phyloP scores from a whole-genome alignment of 2,888 invertebrate genomes.

The Sesamia inferens region DNA sequence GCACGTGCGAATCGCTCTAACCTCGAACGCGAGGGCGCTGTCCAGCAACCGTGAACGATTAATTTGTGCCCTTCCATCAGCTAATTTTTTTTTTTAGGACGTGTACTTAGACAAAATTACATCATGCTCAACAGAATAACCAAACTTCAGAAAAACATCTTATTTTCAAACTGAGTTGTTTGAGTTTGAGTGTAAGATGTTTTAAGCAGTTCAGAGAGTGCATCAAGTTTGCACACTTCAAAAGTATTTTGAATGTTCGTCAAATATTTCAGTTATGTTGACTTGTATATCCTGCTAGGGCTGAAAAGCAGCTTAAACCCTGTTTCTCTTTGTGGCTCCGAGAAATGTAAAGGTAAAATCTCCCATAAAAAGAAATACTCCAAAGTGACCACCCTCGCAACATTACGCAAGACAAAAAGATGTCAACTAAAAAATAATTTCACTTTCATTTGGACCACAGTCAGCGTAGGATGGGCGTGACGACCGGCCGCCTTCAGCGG shows the following conservation, averaged over 20 bases:
- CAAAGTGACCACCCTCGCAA: slow-evolving; percentile 46
- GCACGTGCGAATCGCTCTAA: slow-evolving; percentile 71
- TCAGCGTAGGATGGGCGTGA: slow-evolving; percentile 84
- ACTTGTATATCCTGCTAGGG: slow-evolving; percentile 6
- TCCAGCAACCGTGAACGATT: slow-evolving; percentile 78
- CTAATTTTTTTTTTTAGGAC: slow-evolving; percentile 24
- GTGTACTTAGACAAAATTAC: slow-evolving; percentile 15
- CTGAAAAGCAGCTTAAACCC: slow-evolving; percentile 27
- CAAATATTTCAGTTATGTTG: slow-evolving; percentile 5
- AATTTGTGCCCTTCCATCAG: slow-evolving; percentile 70
- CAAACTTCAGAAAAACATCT: neutral
- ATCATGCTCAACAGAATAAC: slow-evolving; percentile 6
- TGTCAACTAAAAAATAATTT: slow-evolving; percentile 76
- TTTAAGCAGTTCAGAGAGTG: slow-evolving; percentile 1
- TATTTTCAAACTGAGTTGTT: neutral
- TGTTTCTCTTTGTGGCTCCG: slow-evolving; percentile 14
- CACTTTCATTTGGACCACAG: slow-evolving; percentile 83
- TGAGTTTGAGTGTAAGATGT: neutral
- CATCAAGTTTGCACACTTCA: neutral
- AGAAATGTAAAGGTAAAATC: neutral
- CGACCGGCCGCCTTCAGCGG: slow-evolving; percentile 79
- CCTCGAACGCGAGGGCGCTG: slow-evolving; percentile 76
- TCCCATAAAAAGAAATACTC: slow-evolving; percentile 33
- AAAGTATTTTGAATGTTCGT: slow-evolving; percentile 5
- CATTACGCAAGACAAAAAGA: slow-evolving; percentile 62